Base-by-base conservation (phyloP, 1,140 invertebrate species). In the Drosophila kohkoa region DNA sequence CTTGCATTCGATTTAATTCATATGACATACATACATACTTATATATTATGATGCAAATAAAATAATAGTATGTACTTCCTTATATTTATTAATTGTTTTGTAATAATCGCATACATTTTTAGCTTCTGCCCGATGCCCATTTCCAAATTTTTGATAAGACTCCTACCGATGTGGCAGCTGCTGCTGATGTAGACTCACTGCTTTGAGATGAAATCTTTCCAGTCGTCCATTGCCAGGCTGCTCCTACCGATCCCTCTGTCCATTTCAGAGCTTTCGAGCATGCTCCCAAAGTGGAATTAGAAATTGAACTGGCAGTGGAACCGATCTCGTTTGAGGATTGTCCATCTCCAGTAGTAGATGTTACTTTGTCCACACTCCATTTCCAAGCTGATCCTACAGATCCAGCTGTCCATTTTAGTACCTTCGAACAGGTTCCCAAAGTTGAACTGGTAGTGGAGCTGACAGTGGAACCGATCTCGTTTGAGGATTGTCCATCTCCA, bases 101-200 rank as follows among this genome's bases (percentile, higher is more conserved):
- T 25, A 25, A 25, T 25, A 25, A 25, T 4, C 20, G 3, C 20
- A 25, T 25, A 25, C 20, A 8, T 41, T 49, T 7, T 54, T 43
- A 54, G 2, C 35, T 35, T n/a, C 54, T 48, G 1, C 63, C 63
- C 11, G 63, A 28, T 16, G 20, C 35, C 62, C 62, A 65, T 25
- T 54, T 65, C 62, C 62, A 65, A n/a, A 54, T 16, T 30, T 54
- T 65, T 1, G 62, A 54, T n/a, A 65, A 6, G 2, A 11, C 8
- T 6, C 4, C 8, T 5, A 20, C 49, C 7, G 62, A 43, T 5
- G 35, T 28, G 1, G 48, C 8, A 1, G 1, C 10, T 3, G 30
- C 28, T 11, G 46, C n/a, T 13, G 20, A 3, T 25, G 20, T 25
- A 3, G 20, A 25, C 20, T 25, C 20, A 25, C 0, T 25, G 20